Conservation (phyloP, 2,113 vertebrate species). For the Dasyprocta punctata region DNA sequence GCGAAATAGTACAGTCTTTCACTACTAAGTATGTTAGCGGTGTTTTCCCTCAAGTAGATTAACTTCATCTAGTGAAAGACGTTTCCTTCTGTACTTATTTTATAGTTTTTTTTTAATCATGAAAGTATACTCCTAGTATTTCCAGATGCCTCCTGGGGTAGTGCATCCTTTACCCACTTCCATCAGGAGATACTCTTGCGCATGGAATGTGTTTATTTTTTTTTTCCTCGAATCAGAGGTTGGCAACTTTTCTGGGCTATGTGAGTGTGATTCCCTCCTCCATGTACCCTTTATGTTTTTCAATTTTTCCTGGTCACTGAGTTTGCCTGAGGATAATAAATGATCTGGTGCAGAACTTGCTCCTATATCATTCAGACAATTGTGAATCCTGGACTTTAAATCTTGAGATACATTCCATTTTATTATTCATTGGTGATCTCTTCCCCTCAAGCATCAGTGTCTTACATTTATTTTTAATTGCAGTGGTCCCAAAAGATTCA, state of each 20-base stretch:
- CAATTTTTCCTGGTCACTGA: not conserved
- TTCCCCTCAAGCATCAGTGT: not conserved
- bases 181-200: not conserved
- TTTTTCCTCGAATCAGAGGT: not conserved
- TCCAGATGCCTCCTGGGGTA: not conserved
- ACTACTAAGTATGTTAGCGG: not conserved
- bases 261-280: not conserved
- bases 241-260: not conserved
- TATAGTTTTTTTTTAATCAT: not conserved
- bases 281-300: not conserved
- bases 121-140: not conserved
- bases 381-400: not conserved
- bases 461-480: not conserved
- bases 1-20: not conserved
- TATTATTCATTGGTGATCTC: not conserved
- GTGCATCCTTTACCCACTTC: not conserved
- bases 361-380: not conserved
- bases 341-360: not conserved
- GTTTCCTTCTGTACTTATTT: not conserved
- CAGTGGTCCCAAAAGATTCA: not conserved
- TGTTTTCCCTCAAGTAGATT: not conserved
- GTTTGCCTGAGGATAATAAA: not conserved
- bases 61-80: not conserved
- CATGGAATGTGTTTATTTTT: not conserved
- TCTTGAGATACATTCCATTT: not conserved